Evolutionary conservation across 2,888 invertebrate species (phyloP), one percentile per base, ranked within the genome.

Genomic region (Chesias legatella): DNA sequence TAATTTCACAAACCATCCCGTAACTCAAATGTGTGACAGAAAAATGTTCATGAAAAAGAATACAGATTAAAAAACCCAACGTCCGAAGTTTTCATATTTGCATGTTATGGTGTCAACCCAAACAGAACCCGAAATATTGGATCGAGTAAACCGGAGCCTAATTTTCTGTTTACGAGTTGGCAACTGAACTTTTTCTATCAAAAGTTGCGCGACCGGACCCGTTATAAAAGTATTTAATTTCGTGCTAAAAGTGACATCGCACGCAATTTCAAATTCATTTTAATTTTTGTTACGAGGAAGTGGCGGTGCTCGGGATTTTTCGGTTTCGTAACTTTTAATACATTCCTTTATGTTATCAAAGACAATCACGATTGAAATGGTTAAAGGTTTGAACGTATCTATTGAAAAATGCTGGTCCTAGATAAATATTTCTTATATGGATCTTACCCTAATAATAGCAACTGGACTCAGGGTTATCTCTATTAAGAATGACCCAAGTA

Each of bases 141-240:
- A 79, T 82, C 66, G 73, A 65, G 67, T 64, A 67, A 54, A 67
- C 60, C 65, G 50, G 53, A 54, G 33, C 70, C 67, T 83, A 80
- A 83, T 82, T 17, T 17, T 79, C 74, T 81, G 78, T 83, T 84
- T 80, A 82, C 76, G 79, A 73, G 63, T 53, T 53, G 40, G 27
- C 48, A 46, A 63, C 59, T 57, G 56, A 85, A 84, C 83, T 84
- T 85, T 84, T 85, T 83, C 82, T 79, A 83, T 82, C 80, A 75
- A 81, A 79, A 81, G 74, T 82, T 83, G 43, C 61, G 35, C 48
- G 48, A 20, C 42, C 63, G 62, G 63, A 39, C 48, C n/a, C 63
- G 64, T 67, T 73, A 72, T 72, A 67, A 75, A 75, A 76, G 76
- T 78, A 77, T 82, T 82, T 80, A 82, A 82, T 81, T 77, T 74